Evolutionary conservation across 2,888 invertebrate species (phyloP).

Genomic region (Plebejus argus): DNA sequence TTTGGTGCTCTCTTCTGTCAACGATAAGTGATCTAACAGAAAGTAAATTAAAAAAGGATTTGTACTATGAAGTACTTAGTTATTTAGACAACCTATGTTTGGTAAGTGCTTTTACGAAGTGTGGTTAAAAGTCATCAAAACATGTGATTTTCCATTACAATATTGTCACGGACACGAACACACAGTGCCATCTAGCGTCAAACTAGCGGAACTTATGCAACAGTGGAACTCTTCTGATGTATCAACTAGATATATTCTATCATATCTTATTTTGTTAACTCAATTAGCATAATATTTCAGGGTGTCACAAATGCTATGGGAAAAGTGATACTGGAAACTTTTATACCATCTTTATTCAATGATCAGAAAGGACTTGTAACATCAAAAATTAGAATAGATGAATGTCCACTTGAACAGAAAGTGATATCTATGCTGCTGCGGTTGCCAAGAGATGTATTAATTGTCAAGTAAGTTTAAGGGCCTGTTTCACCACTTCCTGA

Average conservation of each 20-base stretch:
- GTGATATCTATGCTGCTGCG: slow-evolving; percentile 42
- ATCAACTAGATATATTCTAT: slow-evolving; percentile 32
- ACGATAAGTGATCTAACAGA: slow-evolving; percentile 57
- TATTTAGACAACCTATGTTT: slow-evolving; percentile 50
- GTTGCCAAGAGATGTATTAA: slow-evolving; percentile 33
- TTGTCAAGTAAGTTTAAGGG: slow-evolving; percentile 32
- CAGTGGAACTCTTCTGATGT: background rate
- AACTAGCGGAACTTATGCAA: too few relatives aligned
- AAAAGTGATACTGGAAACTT: slow-evolving; percentile 46
- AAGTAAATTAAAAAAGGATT: slow-evolving; percentile 55
- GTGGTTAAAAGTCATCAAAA: background rate
- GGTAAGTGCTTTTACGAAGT: slow-evolving; percentile 49
- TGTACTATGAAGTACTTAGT: slow-evolving; percentile 55
- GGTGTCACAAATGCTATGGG: slow-evolving; percentile 29
- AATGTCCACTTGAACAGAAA: slow-evolving; percentile 47
- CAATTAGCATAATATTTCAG: background rate
- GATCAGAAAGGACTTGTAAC: slow-evolving; percentile 48
- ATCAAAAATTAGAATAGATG: slow-evolving; percentile 45
- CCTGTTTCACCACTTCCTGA: too few relatives aligned
- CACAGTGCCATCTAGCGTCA: too few relatives aligned
- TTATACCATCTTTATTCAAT: slow-evolving; percentile 46
- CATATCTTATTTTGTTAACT: slow-evolving; percentile 29
- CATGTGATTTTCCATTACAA: background rate
- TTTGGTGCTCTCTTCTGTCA: slow-evolving; percentile 62
- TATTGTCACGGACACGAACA: background rate